phyloP scores from a whole-genome alignment of 2,113 vertebrate species.

The Mellivora capensis region DNA sequence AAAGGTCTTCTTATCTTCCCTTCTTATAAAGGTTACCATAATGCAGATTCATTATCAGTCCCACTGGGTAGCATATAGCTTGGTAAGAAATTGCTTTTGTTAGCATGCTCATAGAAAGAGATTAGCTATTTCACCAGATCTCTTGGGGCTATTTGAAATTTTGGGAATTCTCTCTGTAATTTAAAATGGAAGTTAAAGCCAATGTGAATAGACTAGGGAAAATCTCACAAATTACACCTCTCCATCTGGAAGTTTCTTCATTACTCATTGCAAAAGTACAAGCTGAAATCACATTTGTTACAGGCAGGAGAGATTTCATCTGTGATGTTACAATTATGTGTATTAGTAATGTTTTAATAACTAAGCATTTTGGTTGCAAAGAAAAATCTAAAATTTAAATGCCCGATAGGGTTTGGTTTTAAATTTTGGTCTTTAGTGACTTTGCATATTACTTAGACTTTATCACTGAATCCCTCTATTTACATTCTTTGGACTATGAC shows the following conservation, averaged over 20 bases:
- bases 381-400: conserved; percentile 1
- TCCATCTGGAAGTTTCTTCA: conserved; percentile 73
- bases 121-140: conserved; percentile 77
- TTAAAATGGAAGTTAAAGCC: conserved; percentile 78
- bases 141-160: conserved; percentile 81
- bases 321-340: background rate
- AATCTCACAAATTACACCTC: conserved; percentile 72
- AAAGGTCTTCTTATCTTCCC: conserved; percentile 62
- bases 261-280: conserved; percentile 54
- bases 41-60: conserved; percentile 81
- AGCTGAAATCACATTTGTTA: conserved; percentile 49
- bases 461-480: background rate
- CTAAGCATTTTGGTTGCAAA: background rate
- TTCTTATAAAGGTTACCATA: conserved; percentile 80
- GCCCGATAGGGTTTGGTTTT: background rate
- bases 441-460: background rate
- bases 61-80: conserved; percentile 74
- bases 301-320: background rate
- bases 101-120: conserved; percentile 79
- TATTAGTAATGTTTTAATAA: conserved; percentile 24
- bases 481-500: background rate
- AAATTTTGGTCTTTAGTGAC: background rate
- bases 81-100: conserved; percentile 82
- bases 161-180: conserved; percentile 81
- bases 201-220: conserved; percentile 68